Conservation (phyloP, 2,888 invertebrate genomes). For the Bombyx huttoni region DNA sequence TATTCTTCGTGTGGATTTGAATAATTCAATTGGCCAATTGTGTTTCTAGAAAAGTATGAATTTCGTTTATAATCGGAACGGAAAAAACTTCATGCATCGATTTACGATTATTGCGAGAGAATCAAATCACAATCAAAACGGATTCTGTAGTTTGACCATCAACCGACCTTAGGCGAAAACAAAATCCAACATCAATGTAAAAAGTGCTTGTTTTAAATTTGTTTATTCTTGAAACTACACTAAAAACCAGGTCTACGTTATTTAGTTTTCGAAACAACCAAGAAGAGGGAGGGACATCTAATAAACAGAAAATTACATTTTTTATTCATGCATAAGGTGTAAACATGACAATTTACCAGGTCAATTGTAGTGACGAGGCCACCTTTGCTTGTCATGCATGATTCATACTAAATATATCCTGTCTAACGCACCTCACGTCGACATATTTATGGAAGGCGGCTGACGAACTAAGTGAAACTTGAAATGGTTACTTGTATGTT, state of each 20-base stretch:
- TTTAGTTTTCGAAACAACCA: background rate
- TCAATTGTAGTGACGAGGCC: constrained; percentile 30
- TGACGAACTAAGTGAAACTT: constrained; percentile 3
- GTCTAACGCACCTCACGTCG: constrained; percentile 7
- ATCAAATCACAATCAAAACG: constrained; percentile 16
- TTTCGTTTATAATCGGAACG: background rate
- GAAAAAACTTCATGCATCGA: constrained; percentile 13
- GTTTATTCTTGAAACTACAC: background rate
- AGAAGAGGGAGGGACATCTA: background rate
- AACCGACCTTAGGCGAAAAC: background rate
- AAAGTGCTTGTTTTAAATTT: background rate
- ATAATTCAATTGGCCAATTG: background rate
- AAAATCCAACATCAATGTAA: background rate
- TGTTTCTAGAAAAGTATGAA: background rate
- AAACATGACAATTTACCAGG: constrained; percentile 28
- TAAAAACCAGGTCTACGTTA: background rate
- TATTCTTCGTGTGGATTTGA: constrained; percentile 7
- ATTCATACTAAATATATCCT: constrained; percentile 27
- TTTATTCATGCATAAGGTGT: background rate
- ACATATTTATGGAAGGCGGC: constrained; percentile 5
- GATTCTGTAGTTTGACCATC: background rate
- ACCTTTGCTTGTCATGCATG: constrained; percentile 35
- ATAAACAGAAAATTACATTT: background rate
- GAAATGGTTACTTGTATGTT: constrained; percentile 9
- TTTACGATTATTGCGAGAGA: constrained; percentile 23